phyloP scores from a whole-genome alignment of 2,888 invertebrate genomes.

The Eupsilia transversa region DNA sequence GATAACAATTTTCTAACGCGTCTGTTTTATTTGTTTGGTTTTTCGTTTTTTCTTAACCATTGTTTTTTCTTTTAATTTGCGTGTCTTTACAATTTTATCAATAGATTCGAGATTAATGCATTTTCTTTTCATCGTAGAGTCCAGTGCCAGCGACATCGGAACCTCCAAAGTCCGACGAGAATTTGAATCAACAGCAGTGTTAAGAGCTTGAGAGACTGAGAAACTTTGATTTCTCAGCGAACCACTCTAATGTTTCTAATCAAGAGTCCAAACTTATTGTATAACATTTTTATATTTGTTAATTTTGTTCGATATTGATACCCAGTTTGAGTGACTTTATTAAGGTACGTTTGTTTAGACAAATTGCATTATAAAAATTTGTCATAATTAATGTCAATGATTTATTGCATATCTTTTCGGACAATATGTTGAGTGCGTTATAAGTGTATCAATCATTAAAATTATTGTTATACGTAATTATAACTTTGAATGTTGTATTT shows the following conservation, averaged over 20 bases:
- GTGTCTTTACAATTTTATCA: slow-evolving; percentile 15
- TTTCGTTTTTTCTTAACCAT: slow-evolving; percentile 67
- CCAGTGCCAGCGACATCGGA: slow-evolving; percentile 92
- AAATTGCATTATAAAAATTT: slow-evolving; percentile 57
- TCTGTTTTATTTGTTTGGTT: slow-evolving; percentile 64
- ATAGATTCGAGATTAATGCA: slow-evolving; percentile 23
- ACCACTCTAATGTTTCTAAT: slow-evolving; percentile 76
- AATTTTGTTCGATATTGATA: slow-evolving; percentile 74
- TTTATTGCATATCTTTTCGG: slow-evolving; percentile 79
- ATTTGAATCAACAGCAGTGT: slow-evolving; percentile 93
- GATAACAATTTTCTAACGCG: slow-evolving; percentile 63
- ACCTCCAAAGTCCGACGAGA: slow-evolving; percentile 93
- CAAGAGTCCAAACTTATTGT: slow-evolving; percentile 82
- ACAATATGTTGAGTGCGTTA: slow-evolving; percentile 75
- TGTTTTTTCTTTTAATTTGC: slow-evolving; percentile 59
- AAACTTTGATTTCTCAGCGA: slow-evolving; percentile 67
- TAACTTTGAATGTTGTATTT: slow-evolving; percentile 69
- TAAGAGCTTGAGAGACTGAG: slow-evolving; percentile 75
- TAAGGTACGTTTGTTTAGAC: slow-evolving; percentile 68
- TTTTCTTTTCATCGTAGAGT: slow-evolving; percentile 90
- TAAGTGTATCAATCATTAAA: slow-evolving; percentile 60
- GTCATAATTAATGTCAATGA: slow-evolving; percentile 74
- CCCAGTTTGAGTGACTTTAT: slow-evolving; percentile 74
- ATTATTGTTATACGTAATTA: slow-evolving; percentile 64
- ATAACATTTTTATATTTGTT: slow-evolving; percentile 79